Percentiles rank a stretch among this genome's conserved stretches.
These are phyloP conservation scores for Notodonta ziczac DNA, from an alignment of 2,888 invertebrate genomes.

Conservation along the genomic window DNA sequence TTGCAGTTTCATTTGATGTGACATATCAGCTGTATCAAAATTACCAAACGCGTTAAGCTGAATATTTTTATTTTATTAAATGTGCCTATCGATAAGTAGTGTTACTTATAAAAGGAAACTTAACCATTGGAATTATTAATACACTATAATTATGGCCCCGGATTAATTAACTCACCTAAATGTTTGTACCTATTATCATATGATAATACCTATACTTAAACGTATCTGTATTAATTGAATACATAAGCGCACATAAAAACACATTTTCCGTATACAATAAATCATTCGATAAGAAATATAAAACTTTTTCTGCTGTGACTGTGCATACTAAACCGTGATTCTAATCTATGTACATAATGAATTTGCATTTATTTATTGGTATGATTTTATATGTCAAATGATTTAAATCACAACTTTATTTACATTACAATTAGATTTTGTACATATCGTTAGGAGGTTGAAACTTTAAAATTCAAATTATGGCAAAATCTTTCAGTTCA, in stretches of 20 bases:
- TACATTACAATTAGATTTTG: not conserved
- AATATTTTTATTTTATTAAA: conserved; percentile 14
- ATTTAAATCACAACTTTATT: conserved; percentile 1
- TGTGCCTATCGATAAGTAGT: not conserved
- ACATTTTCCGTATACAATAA: not conserved
- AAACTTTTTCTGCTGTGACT: not conserved
- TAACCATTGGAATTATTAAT: not conserved
- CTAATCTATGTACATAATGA: conserved; percentile 8
- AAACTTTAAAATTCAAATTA: no score
- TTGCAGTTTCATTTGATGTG: conserved; percentile 58
- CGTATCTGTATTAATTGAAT: not conserved
- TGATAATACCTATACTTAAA: not conserved
- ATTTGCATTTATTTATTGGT: conserved; percentile 12
- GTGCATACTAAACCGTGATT: conserved; percentile 4
- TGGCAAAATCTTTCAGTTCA: no score
- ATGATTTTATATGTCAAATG: conserved; percentile 11
- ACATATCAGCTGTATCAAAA: conserved; percentile 40
- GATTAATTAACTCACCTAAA: not conserved
- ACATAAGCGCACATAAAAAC: not conserved
- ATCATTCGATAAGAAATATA: not conserved
- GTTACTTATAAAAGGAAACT: not conserved
- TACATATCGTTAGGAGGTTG: not conserved
- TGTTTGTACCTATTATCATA: not conserved
- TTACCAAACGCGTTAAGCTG: conserved; percentile 37
- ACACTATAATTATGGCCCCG: not conserved